These are phyloP conservation scores for Euplagia quadripunctaria DNA, from an alignment of 2,888 invertebrate species.

Conservation along the genomic window DNA sequence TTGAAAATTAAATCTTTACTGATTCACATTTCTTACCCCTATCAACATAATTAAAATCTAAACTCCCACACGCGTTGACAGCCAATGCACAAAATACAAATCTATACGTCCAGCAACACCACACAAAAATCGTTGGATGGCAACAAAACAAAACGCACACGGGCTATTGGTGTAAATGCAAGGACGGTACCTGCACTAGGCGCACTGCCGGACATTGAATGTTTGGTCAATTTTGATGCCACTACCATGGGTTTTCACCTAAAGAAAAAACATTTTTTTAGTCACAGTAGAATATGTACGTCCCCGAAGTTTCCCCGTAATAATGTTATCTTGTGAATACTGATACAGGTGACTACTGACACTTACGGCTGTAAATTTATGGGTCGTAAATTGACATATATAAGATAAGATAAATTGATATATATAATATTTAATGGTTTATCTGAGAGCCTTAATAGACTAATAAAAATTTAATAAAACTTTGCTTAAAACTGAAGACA, in stretches of 20 bases:
- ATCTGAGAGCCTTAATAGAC: neutral
- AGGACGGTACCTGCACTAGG: slow-evolving; percentile 45
- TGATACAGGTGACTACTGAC: no score
- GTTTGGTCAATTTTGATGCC: slow-evolving; percentile 64
- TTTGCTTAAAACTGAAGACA: no score
- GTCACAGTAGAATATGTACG: no score
- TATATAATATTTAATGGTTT: neutral
- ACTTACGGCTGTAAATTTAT: neutral
- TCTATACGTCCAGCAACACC: slow-evolving; percentile 19
- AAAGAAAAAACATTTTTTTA: neutral
- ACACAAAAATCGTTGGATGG: slow-evolving; percentile 35
- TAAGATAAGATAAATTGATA: neutral
- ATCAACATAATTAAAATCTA: slow-evolving; percentile 2
- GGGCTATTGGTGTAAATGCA: slow-evolving; percentile 56
- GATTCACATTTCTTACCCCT: neutral
- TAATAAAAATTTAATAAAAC: neutral
- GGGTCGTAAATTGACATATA: neutral
- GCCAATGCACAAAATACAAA: neutral
- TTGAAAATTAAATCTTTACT: neutral
- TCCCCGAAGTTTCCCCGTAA: no score
- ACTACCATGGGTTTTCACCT: slow-evolving; percentile 49
- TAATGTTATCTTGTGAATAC: no score
- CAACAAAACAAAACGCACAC: slow-evolving; percentile 46
- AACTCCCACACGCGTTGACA: slow-evolving; percentile 12
- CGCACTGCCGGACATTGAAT: slow-evolving; percentile 58